Evolutionary conservation across 2,113 vertebrate species (phyloP), one percentile per base, ranked within the genome.

Genomic region (Paedocypris sp.): DNA sequence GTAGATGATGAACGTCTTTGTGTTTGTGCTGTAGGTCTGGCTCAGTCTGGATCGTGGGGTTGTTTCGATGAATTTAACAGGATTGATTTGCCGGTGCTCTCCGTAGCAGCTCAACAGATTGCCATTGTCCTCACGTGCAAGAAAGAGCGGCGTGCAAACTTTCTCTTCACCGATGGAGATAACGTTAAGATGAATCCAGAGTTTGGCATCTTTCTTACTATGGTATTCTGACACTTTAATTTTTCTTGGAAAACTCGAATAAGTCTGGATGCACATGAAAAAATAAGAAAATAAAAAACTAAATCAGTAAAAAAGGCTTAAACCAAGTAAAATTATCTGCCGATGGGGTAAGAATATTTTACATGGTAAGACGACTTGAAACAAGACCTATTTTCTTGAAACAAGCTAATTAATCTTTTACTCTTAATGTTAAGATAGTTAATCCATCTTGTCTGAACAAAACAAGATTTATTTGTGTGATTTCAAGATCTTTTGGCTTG

Each of bases 61-160:
- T 97, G 93, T 75, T 99, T 99, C 72, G 95, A 99, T 46, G 95
- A 98, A 71, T 99, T 97, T 75, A 97, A 97, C 74, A 92, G 93
- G 22, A 98, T 98, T 8, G 84, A 97, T 73, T 87, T 97, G 46
- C 92, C 94, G 2, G 95, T 99, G 26, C 75, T 99, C 12, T 99
- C 95, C 0, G 95, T 99, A 35, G 94, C 94, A 8, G 94, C 95
- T 4, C 95, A 99, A 70, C 95, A 99, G 81, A 96, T 99, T 49
- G 87, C 93, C 4, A 86, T 91, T 46, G 86, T 98, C 64, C 82
- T 99, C 47, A 93, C 88, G 0, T 95, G 93, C 76, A 97, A 92
- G 78, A 98, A 97, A 64, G 93, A 97, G 68, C 79, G 33, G 5
- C 88, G 88, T 51, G 92, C 86, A 66, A 89, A 42, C 65, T 98